Base-by-base conservation (phyloP, 2,113 vertebrate genomes). In the Meles meles region DNA sequence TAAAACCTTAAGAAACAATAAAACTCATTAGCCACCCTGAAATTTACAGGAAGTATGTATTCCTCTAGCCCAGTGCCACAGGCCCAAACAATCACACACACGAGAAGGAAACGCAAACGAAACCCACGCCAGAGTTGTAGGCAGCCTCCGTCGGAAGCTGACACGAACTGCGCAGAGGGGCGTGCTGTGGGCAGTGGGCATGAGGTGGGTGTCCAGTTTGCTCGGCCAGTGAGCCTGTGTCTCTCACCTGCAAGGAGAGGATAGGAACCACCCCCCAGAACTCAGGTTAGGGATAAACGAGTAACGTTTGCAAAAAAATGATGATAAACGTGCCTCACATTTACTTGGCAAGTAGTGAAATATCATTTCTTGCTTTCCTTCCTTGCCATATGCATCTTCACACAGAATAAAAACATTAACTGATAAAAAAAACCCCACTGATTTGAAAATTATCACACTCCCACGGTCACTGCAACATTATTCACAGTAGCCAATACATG, bases 121-220 rank as follows among this genome's bases (percentile, higher is more conserved):
- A 65, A 13, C 11, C 25, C 21, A 31, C 34, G 6, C 21, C 21
- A 17, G 23, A 14, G 63, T 6, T 27, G 15, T 4, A 0, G 81
- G 27, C 72, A 76, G 44, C 25, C 57, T 37, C 3, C 44, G 9
- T 1, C 2, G 20, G 17, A 21, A 18, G 77, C 25, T 39, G 18
- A 6, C 1, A 7, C 29, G 31, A 44, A 17, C 5, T 6, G 25
- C 2, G 14, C 81, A 25, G 47, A 29, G 67, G 42, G 17, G 17
- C 15, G 4, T 1, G 20, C 27, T 3, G 34, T 21, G 37, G 34
- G 0, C 39, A 20, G 49, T 8, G 65, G 2, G 14, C 9, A 7
- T 1, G 47, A 21, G 84, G 9, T 4, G 14, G 25, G 31, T 29
- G 12, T 18, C 7, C 0, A 0, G 14, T 11, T 61, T 42, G 5